A percentile compares a stretch with the other conserved stretches of the same genome.
These are phyloP conservation scores for Oasisia sp. DNA, from an alignment of 2,888 invertebrate species.

Conservation along the genomic window DNA sequence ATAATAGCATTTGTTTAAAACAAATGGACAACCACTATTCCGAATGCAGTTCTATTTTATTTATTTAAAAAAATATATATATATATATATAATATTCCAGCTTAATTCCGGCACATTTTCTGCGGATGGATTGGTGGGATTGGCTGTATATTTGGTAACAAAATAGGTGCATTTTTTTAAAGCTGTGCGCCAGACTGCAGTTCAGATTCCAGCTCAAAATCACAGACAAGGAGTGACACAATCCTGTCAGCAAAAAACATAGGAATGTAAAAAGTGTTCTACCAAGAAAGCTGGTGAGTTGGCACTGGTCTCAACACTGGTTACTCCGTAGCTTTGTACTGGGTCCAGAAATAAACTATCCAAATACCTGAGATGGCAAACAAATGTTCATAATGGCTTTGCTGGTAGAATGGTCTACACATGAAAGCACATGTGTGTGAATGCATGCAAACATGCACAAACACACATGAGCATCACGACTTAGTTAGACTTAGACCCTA, in stretches of 20 bases:
- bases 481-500: not conserved
- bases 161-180: too few species aligned
- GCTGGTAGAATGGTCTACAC: conserved; percentile 4
- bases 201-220: too few species aligned
- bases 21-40: too few species aligned
- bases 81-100: too few species aligned
- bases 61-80: too few species aligned
- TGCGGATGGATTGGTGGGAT: not conserved
- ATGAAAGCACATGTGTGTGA: not conserved
- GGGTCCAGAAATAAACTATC: not conserved
- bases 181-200: too few species aligned
- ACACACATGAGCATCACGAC: not conserved
- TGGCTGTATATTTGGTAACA: not conserved
- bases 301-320: not conserved
- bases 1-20: too few species aligned
- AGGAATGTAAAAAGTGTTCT: not conserved
- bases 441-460: not conserved
- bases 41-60: too few species aligned
- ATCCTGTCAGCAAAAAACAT: too few species aligned
- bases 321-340: not conserved
- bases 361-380: not conserved
- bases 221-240: too few species aligned
- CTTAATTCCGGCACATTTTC: not conserved
- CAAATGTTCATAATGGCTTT: not conserved
- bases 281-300: not conserved